These are phyloP conservation scores for Numenius phaeopus DNA, from an alignment of 2,797 vertebrate genomes.

Conservation along the genomic window DNA sequence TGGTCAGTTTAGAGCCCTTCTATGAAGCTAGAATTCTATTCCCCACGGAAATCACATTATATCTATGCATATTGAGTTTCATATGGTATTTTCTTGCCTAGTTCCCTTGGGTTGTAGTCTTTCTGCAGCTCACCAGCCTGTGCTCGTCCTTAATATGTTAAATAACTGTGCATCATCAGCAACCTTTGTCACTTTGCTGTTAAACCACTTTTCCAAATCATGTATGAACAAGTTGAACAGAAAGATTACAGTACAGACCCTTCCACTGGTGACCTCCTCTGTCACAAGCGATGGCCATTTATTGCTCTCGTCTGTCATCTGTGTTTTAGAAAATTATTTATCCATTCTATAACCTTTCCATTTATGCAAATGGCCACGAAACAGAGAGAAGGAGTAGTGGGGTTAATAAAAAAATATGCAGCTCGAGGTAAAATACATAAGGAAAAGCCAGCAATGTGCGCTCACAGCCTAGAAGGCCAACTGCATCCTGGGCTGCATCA, in stretches of 20 bases:
- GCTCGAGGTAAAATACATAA: not conserved
- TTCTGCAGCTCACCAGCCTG: not conserved
- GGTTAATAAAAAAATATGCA: not conserved
- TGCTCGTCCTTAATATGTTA: not conserved
- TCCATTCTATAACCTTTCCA: not conserved
- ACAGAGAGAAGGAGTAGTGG: not conserved
- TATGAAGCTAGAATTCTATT: not conserved
- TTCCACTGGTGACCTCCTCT: not conserved
- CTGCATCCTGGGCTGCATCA: accelerated
- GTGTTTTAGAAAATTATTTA: not conserved
- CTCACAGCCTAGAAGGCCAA: not conserved
- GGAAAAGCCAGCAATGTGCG: not conserved
- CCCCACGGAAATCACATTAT: accelerated
- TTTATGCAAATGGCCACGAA: not conserved
- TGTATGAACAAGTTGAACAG: not conserved
- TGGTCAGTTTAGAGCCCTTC: not conserved
- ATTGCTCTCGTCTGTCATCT: not conserved
- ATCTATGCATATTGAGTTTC: not conserved
- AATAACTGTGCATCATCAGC: not conserved
- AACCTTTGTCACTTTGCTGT: not conserved
- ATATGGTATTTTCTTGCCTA: not conserved
- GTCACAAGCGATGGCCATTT: not conserved
- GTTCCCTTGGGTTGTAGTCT: not conserved
- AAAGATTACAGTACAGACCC: not conserved
- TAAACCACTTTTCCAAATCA: not conserved